Evolutionary conservation across 2,888 invertebrate species (phyloP), one percentile per base, ranked within the genome.

Genomic region (Leistus spinibarbis): DNA sequence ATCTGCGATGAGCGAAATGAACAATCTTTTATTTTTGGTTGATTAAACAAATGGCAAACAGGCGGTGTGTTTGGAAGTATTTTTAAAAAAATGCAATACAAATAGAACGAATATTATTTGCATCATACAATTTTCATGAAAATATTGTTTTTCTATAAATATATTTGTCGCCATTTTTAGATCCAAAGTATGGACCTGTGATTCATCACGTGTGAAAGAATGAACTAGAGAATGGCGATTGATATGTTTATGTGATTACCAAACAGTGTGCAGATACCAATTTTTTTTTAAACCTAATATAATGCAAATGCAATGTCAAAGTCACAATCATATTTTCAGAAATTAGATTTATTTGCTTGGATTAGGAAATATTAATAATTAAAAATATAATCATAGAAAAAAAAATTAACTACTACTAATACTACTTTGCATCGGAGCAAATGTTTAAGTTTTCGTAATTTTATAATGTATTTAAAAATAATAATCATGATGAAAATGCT

Each of bases 401-500:
- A 69, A 56, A 57, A 69, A 62, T n/a, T n/a, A n/a, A n/a, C 10
- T 10, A 40, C 40, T 40, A 40, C 40, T 40, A 40, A 40, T 40
- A 40, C 40, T 62, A 60, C 60, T 62, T 64, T 73, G 73, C 73
- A 73, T 73, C 67, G 73, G 73, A 73, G 73, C 73, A 73, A 73
- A 67, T 62, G 66, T 73, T 73, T 73, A 62, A 67, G 67, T 73
- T 72, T 72, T 73, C 65, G 73, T 73, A 73, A 73, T 73, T 67
- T 67, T 67, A 73, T 73, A 73, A 66, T 71, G 54, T 60, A 40
- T 40, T 40, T 40, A 40, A 40, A 40, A 40, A 40, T 40, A 40
- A 40, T 40, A 40, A 40, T 40, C 40, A 40, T 40, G 4, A 40
- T 40, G 13, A 40, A 40, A 40, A 40, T 40, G 40, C 40, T 40